phyloP scores from a whole-genome alignment of 92 coral and sea anemone genomes.

The Heliopora coerulea region DNA sequence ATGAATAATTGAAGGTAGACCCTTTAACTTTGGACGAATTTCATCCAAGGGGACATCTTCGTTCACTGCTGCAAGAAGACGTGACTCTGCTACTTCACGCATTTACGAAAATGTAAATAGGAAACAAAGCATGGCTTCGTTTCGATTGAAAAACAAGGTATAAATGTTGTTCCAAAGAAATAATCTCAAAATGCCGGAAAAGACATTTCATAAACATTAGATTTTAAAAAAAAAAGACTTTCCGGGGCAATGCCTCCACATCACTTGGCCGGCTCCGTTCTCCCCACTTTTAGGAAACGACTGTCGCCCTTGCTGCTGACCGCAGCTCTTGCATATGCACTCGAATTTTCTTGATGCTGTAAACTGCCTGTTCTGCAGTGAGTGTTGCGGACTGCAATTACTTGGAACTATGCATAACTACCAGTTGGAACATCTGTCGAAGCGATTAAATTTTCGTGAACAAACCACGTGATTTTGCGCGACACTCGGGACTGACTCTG shows the following conservation, averaged over 20 bases:
- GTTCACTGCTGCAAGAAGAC: conserved; percentile 12
- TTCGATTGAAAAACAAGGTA: conserved; percentile 16
- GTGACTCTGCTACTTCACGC: neutral
- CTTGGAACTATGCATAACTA: conserved; percentile 38
- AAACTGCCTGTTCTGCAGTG: conserved; percentile 30
- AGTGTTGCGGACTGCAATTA: conserved; percentile 27
- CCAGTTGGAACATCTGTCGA: conserved; percentile 17
- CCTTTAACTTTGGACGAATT: too few relatives aligned
- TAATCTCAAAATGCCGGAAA: conserved; percentile 19
- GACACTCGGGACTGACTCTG: conserved; percentile 35
- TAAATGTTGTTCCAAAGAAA: conserved; percentile 26
- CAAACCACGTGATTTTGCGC: conserved; percentile 30
- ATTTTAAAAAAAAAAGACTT: too few relatives aligned
- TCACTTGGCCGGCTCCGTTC: neutral
- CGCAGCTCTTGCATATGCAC: conserved; percentile 19
- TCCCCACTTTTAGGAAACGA: conserved; percentile 18
- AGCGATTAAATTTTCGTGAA: conserved; percentile 21
- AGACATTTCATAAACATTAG: neutral
- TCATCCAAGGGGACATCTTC: too few relatives aligned
- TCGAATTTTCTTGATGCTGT: conserved; percentile 21
- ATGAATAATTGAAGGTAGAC: too few relatives aligned
- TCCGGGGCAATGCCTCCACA: conserved; percentile 3
- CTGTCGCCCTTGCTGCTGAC: conserved; percentile 15
- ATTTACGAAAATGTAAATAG: conserved; percentile 14
- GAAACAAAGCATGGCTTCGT: conserved; percentile 15